Conservation (phyloP, 2,113 vertebrate genomes). For the Syngnathus floridae region DNA sequence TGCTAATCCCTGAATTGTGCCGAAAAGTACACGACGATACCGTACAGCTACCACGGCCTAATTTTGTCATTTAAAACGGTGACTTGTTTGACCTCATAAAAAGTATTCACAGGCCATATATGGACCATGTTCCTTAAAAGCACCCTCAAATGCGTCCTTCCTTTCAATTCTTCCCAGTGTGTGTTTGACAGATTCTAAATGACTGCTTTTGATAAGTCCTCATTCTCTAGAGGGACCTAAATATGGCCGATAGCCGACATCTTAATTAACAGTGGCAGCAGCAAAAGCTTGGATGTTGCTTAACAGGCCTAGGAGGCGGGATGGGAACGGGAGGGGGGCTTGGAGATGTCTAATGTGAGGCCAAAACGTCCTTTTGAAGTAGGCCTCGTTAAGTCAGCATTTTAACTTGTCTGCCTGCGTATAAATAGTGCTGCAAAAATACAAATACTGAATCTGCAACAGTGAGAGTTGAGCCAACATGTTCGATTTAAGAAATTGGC, state of each 20-base stretch:
- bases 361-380: conserved; percentile 51
- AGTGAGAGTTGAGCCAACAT: background rate
- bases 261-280: background rate
- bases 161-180: background rate
- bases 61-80: background rate
- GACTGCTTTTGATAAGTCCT: background rate
- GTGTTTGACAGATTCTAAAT: background rate
- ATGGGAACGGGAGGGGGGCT: background rate
- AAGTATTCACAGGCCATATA: background rate
- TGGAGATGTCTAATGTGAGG: conserved; percentile 14
- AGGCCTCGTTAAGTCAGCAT: conserved; percentile 57
- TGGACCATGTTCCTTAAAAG: background rate
- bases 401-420: conserved; percentile 30
- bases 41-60: background rate
- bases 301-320: conserved; percentile 21
- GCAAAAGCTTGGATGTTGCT: conserved; percentile 1
- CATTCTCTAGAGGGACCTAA: background rate
- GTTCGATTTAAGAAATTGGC: background rate
- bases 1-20: background rate
- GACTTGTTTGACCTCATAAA: background rate
- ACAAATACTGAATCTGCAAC: background rate
- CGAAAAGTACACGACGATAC: background rate
- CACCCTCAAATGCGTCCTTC: background rate
- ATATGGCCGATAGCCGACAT: conserved; percentile 13
- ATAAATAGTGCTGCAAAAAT: conserved; percentile 50